Evolutionary conservation across 1,140 invertebrate species (phyloP), one percentile per base, ranked within the genome.

Genomic region (Procambarus clarkii): DNA sequence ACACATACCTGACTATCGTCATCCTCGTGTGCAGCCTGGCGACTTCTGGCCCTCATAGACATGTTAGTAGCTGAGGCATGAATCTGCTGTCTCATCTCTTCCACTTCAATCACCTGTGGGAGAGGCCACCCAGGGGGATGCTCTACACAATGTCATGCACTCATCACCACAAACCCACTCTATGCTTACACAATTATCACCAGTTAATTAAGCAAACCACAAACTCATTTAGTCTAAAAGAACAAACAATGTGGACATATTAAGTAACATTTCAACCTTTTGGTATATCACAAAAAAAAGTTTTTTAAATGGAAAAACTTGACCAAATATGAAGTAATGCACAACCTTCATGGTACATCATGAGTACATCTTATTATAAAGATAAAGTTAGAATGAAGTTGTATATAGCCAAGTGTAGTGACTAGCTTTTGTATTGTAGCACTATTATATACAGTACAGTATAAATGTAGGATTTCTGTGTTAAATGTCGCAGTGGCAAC

Each of bases 51-150:
- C 80, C 95, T 94, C 11, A 95, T 95, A 88, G 95, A 94, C 82
- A 96, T 94, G 91, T 95, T 95, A 45, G 95, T 93, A 50, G 95
- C 94, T 58, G 94, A 94, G 18, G 95, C 94, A 83, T 95, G 94
- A 44, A 95, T 93, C 84, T 95, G 95, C 0, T 94, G 93, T 45
- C 94, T 93, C 21, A 94, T 93, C 92, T 95, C 94, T 77, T 95
- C 93, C 69, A 95, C 95, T 93, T 96, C 95, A 82, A 94, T 93
- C 50, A 97, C 83, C 90, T 91, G 77, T 69, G 69, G n/a, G 18
- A 71, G 24, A 71, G 24, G 69, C 69, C 69, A 71, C 24, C 69
- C 69, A 71, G 21, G 69, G 69, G 69, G 1, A 11, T 71, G 69
- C 69, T 71, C 69, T 71, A 71, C 69, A 71, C 69, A 24, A 71